A percentile compares a stretch with the other conserved stretches of the same genome.
Evolutionary conservation across 2,888 invertebrate species (phyloP).

Genomic region (Hemistola chrysoprasaria): DNA sequence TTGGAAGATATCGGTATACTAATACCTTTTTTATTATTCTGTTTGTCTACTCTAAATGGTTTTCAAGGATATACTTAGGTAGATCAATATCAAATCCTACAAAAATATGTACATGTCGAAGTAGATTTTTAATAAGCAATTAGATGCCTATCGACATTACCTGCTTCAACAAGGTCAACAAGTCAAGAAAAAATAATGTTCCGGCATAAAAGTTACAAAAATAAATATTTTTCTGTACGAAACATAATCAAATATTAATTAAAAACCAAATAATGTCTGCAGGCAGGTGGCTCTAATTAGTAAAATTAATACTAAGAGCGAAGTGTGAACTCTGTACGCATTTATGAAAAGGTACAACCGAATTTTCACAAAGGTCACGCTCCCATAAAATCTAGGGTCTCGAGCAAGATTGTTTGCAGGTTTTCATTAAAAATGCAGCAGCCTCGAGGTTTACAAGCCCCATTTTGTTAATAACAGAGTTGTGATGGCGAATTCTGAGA

Average conservation of each 20-base stretch:
- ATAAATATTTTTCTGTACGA: not conserved
- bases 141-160: no score
- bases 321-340: conserved; percentile 28
- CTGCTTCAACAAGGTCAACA: no score
- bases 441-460: not conserved
- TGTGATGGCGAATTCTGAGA: not conserved
- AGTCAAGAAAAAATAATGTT: no score
- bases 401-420: conserved; percentile 49
- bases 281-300: conserved; percentile 42
- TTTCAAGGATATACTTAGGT: no score
- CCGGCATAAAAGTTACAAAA: no score
- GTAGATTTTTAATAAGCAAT: no score
- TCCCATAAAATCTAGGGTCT: conserved; percentile 45
- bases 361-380: conserved; percentile 44
- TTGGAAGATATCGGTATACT: no score
- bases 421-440: conserved; percentile 50
- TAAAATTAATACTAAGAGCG: conserved; percentile 38
- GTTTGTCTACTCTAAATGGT: no score
- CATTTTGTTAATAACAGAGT: conserved; percentile 5
- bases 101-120: no score
- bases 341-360: conserved; percentile 21
- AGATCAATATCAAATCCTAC: no score
- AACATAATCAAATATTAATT: conserved; percentile 22
- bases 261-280: conserved; percentile 36
- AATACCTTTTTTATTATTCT: no score